Evolutionary conservation across 2,797 vertebrate species (phyloP).

Genomic region (Trematomus bernacchii): DNA sequence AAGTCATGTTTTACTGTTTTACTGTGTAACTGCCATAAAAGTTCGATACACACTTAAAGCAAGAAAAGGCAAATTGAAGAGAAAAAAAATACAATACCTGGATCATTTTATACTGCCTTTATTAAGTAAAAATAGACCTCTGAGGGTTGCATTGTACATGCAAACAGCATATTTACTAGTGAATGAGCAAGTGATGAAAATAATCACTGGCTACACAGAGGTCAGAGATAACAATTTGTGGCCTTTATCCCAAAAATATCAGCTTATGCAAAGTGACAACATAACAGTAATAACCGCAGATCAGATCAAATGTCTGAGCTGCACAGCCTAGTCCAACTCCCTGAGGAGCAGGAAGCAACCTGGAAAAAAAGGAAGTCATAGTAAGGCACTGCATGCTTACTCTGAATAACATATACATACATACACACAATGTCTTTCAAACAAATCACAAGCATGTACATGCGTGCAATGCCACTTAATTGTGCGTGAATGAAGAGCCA

Average conservation of each 20-base stretch:
- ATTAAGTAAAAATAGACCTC: slow-evolving; percentile 84
- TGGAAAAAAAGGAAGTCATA: slow-evolving; percentile 49
- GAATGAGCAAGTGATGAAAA: slow-evolving; percentile 62
- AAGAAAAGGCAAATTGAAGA: background rate
- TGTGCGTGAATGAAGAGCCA: slow-evolving; percentile 73
- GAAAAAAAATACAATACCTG: slow-evolving; percentile 19
- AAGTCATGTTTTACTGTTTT: background rate
- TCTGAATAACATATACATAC: slow-evolving; percentile 44
- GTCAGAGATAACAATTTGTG: slow-evolving; percentile 57
- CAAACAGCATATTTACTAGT: slow-evolving; percentile 70
- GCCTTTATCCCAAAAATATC: slow-evolving; percentile 59
- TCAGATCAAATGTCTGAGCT: slow-evolving; percentile 57
- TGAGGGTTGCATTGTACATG: slow-evolving; percentile 80
- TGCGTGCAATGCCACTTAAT: slow-evolving; percentile 68
- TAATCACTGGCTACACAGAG: slow-evolving; percentile 56
- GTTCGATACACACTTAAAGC: background rate
- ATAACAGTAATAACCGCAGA: slow-evolving; percentile 56
- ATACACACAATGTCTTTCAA: slow-evolving; percentile 38
- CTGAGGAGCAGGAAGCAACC: slow-evolving; percentile 53
- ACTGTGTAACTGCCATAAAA: background rate
- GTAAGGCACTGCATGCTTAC: slow-evolving; percentile 64
- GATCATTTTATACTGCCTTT: slow-evolving; percentile 79
- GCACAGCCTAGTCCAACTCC: slow-evolving; percentile 52
- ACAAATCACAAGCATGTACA: slow-evolving; percentile 66
- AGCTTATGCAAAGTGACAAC: slow-evolving; percentile 73